Conservation (phyloP, 2,797 vertebrate species). For the Muscicapa striata region DNA sequence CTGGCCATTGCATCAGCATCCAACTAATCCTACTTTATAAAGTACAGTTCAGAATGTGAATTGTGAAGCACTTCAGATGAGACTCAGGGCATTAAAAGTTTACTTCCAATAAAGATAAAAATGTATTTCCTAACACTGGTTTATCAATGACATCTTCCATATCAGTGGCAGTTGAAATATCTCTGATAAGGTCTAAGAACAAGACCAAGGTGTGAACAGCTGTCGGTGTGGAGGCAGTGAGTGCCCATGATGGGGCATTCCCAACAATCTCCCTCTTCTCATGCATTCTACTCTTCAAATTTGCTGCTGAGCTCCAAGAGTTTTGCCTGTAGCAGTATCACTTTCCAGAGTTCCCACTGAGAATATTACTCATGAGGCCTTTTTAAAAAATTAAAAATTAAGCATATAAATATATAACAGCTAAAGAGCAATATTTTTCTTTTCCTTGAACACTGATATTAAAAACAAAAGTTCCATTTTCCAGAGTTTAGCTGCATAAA, state of each 20-base stretch:
- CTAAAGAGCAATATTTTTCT: neutral
- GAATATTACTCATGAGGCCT: neutral
- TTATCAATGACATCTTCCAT: neutral
- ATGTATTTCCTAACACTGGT: neutral
- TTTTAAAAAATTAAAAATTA: neutral
- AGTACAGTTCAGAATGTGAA: too few relatives aligned
- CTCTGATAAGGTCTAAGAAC: neutral
- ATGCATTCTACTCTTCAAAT: neutral
- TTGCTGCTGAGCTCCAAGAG: neutral
- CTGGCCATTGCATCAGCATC: fast-evolving
- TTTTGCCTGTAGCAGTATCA: neutral
- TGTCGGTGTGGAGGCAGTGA: neutral
- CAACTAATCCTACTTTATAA: neutral
- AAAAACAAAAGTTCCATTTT: slow-evolving; percentile 26
- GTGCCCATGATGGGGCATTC: fast-evolving
- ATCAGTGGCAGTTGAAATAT: neutral
- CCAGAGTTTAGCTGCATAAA: neutral
- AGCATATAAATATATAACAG: neutral
- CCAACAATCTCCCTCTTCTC: neutral
- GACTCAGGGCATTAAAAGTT: neutral
- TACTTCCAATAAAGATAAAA: neutral
- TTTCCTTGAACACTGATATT: neutral
- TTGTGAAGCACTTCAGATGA: neutral
- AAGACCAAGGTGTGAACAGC: neutral
- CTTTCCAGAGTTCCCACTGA: neutral